Evolutionary conservation across 2,888 invertebrate species (phyloP).

Genomic region (Xestia rhomboidea): DNA sequence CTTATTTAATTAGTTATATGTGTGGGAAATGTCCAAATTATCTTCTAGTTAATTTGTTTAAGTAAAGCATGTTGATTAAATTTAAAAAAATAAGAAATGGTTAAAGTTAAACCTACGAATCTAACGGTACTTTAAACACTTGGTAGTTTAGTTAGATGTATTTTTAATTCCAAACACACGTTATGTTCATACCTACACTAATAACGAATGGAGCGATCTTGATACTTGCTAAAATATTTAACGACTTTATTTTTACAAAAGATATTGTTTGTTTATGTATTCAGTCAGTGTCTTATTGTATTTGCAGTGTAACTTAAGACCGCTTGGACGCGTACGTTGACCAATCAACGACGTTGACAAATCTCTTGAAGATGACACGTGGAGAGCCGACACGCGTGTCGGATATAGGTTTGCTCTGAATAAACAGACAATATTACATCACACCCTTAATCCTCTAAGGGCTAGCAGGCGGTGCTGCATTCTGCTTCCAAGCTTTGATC

Average conservation of each 20-base stretch:
- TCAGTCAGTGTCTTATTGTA: neutral
- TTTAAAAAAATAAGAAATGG: neutral
- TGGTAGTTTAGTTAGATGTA: conserved; percentile 75
- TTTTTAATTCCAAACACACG: conserved; percentile 81
- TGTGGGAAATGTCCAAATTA: neutral
- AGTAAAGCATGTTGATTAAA: neutral
- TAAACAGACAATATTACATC: neutral
- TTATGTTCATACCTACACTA: conserved; percentile 64
- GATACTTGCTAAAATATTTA: conserved; percentile 66
- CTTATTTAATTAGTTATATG: neutral
- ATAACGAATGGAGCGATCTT: conserved; percentile 58
- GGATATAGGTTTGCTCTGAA: neutral
- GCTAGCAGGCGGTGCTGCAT: neutral
- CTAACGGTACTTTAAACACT: conserved; percentile 79
- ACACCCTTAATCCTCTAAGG: neutral
- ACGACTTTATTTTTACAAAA: neutral
- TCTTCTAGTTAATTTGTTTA: neutral
- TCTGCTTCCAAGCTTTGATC: neutral
- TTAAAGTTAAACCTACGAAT: conserved; percentile 51
- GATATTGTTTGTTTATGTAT: neutral
- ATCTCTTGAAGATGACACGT: neutral
- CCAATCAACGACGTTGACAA: too few species aligned
- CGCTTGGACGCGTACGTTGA: neutral
- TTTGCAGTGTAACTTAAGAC: neutral
- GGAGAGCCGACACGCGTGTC: neutral